These are phyloP conservation scores for Neodon shergylaensis DNA, from an alignment of 2,113 vertebrate species.

Conservation along the genomic window DNA sequence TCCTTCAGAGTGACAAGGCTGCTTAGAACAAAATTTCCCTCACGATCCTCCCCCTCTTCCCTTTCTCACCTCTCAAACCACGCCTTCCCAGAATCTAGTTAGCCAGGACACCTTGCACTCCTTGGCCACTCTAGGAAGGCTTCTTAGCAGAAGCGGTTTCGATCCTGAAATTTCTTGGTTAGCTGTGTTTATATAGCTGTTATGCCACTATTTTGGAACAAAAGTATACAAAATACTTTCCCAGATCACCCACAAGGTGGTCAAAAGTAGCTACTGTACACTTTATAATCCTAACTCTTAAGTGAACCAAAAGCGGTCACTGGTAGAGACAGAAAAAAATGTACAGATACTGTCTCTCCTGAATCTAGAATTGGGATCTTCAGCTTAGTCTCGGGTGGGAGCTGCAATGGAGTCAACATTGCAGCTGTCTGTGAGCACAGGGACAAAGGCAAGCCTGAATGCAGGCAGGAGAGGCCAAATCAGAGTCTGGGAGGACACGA, in stretches of 20 bases:
- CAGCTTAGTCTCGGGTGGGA: neutral
- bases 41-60: no score
- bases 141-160: neutral
- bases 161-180: neutral
- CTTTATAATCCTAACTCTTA: neutral
- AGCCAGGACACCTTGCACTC: neutral
- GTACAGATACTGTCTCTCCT: neutral
- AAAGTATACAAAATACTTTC: neutral
- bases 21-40: neutral
- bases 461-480: neutral
- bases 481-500: neutral
- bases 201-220: neutral
- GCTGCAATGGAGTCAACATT: neutral
- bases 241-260: neutral
- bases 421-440: neutral
- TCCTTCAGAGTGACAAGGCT: neutral
- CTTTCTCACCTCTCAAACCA: no score
- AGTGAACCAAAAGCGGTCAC: neutral
- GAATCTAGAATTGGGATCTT: neutral
- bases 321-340: neutral
- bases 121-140: neutral
- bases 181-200: neutral
- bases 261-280: neutral
- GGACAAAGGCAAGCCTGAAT: neutral
- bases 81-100: neutral